Conservation (phyloP, 2,888 invertebrate species). For the Dicranocentrus wangi region DNA sequence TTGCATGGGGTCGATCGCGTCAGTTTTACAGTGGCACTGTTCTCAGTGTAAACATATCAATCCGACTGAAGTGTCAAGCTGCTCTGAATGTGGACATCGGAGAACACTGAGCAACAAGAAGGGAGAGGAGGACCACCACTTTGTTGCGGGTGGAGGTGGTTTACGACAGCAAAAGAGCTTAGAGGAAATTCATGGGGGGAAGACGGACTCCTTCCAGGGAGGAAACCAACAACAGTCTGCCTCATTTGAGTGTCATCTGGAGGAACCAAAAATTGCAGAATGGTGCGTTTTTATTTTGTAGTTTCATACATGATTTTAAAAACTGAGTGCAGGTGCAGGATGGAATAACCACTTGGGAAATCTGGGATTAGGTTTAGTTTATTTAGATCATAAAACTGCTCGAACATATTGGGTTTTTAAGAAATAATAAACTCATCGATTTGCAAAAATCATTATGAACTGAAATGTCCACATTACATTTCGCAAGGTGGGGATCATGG, state of each 20-base stretch:
- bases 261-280: constrained; percentile 72
- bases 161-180: constrained; percentile 23
- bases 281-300: constrained; percentile 62
- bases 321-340: neutral
- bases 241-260: constrained; percentile 72
- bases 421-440: too few relatives aligned
- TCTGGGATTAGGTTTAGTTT: too few relatives aligned
- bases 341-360: too few relatives aligned
- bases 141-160: neutral
- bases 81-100: constrained; percentile 84
- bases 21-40: constrained; percentile 95
- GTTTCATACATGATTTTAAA: too few relatives aligned
- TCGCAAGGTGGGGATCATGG: too few relatives aligned
- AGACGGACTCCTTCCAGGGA: constrained; percentile 24
- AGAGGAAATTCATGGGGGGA: neutral
- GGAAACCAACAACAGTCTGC: constrained; percentile 63
- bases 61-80: constrained; percentile 88
- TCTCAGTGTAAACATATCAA: constrained; percentile 90
- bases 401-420: too few relatives aligned
- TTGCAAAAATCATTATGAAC: too few relatives aligned
- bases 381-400: too few relatives aligned
- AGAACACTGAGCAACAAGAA: constrained; percentile 55
- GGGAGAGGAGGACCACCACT: constrained; percentile 11
- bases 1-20: constrained; percentile 92
- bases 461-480: too few relatives aligned